These are phyloP conservation scores for Raja brachyura DNA, from an alignment of 2,113 vertebrate species.

Conservation along the genomic window DNA sequence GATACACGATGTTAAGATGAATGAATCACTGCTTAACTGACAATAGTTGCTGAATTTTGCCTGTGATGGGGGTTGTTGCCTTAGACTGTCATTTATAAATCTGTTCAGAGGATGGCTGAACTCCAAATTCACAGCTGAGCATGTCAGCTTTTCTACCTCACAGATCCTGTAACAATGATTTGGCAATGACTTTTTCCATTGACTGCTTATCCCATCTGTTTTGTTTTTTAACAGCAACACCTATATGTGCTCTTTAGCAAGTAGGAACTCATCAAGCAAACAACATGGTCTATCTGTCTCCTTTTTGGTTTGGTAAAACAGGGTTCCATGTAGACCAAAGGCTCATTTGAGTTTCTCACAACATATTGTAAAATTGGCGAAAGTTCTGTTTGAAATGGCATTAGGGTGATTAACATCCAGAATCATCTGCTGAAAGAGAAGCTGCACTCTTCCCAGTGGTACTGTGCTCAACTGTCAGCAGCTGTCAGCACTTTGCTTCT, in stretches of 20 bases:
- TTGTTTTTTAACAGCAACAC: neutral
- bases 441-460: too few relatives aligned
- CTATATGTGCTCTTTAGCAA: neutral
- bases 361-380: too few relatives aligned
- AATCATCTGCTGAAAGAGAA: too few relatives aligned
- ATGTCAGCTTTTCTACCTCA: neutral
- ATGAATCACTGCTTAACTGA: neutral
- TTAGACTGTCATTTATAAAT: conserved; percentile 13
- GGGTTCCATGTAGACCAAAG: too few relatives aligned
- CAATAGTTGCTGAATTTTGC: neutral
- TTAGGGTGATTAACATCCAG: too few relatives aligned
- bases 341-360: too few relatives aligned
- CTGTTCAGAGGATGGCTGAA: conserved; percentile 13
- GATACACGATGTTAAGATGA: neutral
- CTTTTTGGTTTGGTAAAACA: too few relatives aligned
- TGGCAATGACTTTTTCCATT: neutral
- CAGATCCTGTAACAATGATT: neutral
- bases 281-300: neutral
- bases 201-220: conserved; percentile 1
- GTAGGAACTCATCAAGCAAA: neutral
- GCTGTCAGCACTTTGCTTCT: too few relatives aligned
- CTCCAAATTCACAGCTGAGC: neutral
- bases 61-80: neutral
- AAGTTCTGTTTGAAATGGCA: too few relatives aligned
- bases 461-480: too few relatives aligned